Percentiles rank a stretch among this genome's conserved stretches.
Conservation (phyloP, 2,113 vertebrate species). For the Chiloscyllium plagiosum region DNA sequence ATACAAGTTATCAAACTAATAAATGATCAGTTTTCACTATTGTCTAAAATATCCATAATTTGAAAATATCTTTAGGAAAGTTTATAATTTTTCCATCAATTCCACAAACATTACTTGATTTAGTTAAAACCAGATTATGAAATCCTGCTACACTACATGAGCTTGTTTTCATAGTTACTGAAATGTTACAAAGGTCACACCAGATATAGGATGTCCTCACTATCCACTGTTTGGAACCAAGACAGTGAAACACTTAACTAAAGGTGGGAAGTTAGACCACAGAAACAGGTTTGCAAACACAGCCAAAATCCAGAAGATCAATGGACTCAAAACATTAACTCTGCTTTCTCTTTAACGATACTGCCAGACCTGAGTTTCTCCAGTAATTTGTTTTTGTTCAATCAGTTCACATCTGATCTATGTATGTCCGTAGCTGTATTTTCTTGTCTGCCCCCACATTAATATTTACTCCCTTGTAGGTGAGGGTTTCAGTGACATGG, state of each 20-base stretch:
- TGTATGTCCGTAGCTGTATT: no score
- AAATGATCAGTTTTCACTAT: not conserved
- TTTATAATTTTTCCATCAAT: not conserved
- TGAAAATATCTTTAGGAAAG: not conserved
- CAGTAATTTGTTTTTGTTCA: no score
- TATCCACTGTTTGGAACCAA: not conserved
- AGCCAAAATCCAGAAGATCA: not conserved
- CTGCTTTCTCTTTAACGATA: no score
- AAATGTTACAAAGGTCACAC: not conserved
- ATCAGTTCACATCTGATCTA: no score
- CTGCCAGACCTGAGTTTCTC: no score
- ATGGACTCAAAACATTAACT: no score
- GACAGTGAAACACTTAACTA: not conserved
- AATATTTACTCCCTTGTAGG: no score
- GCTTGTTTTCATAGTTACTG: not conserved
- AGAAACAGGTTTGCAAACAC: not conserved
- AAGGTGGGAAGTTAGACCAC: not conserved
- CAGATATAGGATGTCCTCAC: not conserved
- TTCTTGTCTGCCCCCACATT: no score
- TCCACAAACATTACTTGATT: not conserved
- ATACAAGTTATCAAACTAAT: not conserved
- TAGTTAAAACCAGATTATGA: not conserved
- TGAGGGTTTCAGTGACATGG: no score
- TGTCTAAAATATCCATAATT: not conserved
- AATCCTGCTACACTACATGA: not conserved